A percentile compares a stretch with the other conserved stretches of the same genome.
Conservation (phyloP, 1,140 invertebrate species). For the Drosophila elegans region DNA sequence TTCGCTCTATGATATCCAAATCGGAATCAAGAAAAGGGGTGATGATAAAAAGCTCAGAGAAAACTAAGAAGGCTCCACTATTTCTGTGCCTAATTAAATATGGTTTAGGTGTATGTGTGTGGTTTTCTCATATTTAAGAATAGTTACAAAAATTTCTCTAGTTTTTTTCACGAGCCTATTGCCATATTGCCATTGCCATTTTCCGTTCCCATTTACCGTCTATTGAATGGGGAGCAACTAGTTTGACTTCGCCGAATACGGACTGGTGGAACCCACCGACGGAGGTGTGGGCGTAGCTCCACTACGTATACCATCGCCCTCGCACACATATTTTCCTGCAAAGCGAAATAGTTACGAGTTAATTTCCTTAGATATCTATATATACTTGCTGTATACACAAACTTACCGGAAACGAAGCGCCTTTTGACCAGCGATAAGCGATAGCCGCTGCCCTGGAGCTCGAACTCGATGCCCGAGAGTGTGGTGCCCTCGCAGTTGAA, state of each 20-base stretch:
- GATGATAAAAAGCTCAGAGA: constrained; percentile 60
- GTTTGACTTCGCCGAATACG: constrained; percentile 84
- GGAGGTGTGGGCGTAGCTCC: constrained; percentile 82
- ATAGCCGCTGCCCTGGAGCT: constrained; percentile 94
- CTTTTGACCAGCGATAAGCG: constrained; percentile 96
- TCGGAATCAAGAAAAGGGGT: neutral
- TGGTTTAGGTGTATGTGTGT: constrained; percentile 15
- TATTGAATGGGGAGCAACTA: constrained; percentile 36
- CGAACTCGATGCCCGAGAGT: constrained; percentile 96
- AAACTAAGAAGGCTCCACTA: constrained; percentile 42
- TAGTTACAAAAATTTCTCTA: constrained; percentile 70
- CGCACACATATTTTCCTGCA: constrained; percentile 94
- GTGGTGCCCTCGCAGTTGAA: constrained; percentile 98
- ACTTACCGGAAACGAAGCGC: constrained; percentile 95
- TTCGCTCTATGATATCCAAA: constrained; percentile 1
- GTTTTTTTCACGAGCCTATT: constrained; percentile 70
- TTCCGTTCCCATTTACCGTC: constrained; percentile 35
- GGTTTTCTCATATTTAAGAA: constrained; percentile 40
- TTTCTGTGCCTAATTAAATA: constrained; percentile 39
- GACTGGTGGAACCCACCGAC: constrained; percentile 85
- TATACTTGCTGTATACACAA: neutral
- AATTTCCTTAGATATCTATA: neutral
- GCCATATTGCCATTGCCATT: constrained; percentile 60
- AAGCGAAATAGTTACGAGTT: constrained; percentile 14
- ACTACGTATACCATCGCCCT: constrained; percentile 88